Evolutionary conservation across 2,797 vertebrate species (phyloP).

Genomic region (Numenius phaeopus): DNA sequence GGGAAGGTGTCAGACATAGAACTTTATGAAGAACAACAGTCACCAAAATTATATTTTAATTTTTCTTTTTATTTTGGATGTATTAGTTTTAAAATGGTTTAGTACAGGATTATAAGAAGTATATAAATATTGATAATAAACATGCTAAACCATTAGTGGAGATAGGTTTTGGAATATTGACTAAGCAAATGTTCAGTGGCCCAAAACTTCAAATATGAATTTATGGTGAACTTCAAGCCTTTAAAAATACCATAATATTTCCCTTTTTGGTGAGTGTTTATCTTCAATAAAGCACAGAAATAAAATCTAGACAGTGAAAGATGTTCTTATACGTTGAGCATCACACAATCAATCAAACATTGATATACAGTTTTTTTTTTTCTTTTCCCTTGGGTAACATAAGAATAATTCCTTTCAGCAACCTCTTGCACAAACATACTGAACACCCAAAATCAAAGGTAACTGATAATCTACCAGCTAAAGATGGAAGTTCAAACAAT

Average conservation of each 20-base stretch:
- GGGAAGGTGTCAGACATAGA: constrained; percentile 84
- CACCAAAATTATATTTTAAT: constrained; percentile 74
- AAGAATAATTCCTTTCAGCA: constrained; percentile 72
- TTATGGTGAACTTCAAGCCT: constrained; percentile 47
- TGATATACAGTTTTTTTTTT: constrained; percentile 74
- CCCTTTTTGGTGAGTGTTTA: constrained; percentile 89
- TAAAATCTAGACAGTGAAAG: constrained; percentile 88
- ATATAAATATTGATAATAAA: constrained; percentile 54
- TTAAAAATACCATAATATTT: constrained; percentile 9
- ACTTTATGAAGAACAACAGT: constrained; percentile 87
- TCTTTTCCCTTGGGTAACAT: constrained; percentile 63
- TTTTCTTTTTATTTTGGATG: constrained; percentile 53
- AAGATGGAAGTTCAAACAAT: constrained; percentile 93
- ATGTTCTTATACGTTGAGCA: constrained; percentile 84
- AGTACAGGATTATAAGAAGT: constrained; percentile 60
- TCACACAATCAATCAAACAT: constrained; percentile 86
- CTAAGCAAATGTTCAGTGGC: constrained; percentile 63
- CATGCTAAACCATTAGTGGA: constrained; percentile 63
- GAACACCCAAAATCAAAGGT: constrained; percentile 74
- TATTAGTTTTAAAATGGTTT: constrained; percentile 59
- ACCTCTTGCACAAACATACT: constrained; percentile 70
- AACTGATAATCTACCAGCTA: constrained; percentile 77
- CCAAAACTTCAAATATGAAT: constrained; percentile 58
- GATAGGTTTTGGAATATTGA: constrained; percentile 56
- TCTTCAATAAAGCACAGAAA: constrained; percentile 87